These are phyloP conservation scores for Hydrolagus affinis DNA, from an alignment of 2,113 vertebrate species.

Conservation along the genomic window DNA sequence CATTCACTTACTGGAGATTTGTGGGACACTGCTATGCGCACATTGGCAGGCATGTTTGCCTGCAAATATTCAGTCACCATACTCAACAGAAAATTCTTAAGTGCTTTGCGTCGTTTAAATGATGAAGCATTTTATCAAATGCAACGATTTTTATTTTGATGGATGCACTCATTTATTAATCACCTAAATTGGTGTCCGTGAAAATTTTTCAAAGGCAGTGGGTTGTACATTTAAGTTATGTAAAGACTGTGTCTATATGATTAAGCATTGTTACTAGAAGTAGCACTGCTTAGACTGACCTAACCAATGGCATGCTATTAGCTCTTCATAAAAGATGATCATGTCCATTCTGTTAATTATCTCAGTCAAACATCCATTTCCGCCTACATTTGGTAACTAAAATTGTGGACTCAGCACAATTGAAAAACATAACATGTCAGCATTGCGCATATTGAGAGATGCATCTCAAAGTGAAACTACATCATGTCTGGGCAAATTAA, in stretches of 20 bases:
- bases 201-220: background rate
- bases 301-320: constrained; percentile 46
- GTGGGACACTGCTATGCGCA: too few relatives aligned
- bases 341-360: constrained; percentile 55
- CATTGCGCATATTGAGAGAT: background rate
- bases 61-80: too few relatives aligned
- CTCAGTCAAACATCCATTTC: constrained; percentile 33
- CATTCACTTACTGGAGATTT: too few relatives aligned
- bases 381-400: constrained; percentile 38
- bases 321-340: constrained; percentile 53
- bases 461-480: background rate
- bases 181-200: background rate
- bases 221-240: background rate
- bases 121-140: too few relatives aligned
- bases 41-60: too few relatives aligned
- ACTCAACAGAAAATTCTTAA: too few relatives aligned
- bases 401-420: constrained; percentile 29
- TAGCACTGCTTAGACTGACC: constrained; percentile 46
- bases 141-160: too few relatives aligned
- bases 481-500: background rate
- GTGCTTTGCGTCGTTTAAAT: too few relatives aligned
- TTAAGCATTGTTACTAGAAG: constrained; percentile 49
- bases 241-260: background rate
- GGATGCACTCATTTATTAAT: background rate
- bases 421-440: background rate